Conservation (phyloP, 2,888 invertebrate genomes). For the Seira ritae region DNA sequence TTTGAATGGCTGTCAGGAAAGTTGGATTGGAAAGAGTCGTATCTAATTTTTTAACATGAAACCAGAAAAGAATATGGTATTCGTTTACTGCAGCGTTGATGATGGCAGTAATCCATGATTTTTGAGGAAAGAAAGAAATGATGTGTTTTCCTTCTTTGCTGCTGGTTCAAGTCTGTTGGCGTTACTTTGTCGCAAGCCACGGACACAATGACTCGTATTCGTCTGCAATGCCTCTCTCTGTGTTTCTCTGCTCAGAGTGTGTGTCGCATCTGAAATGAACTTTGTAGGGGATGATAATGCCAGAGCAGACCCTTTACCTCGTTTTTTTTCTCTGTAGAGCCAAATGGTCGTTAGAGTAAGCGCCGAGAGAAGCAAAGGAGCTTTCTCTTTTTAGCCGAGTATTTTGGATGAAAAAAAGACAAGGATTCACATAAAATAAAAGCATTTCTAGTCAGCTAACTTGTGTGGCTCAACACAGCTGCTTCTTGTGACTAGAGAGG, state of each 20-base stretch:
- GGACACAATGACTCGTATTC: neutral
- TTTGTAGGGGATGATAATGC: conserved; percentile 9
- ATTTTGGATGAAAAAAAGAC: neutral
- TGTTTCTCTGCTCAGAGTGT: neutral
- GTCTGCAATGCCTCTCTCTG: neutral
- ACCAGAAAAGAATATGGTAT: too few species aligned
- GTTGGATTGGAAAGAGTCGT: too few species aligned
- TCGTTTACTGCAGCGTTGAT: too few species aligned
- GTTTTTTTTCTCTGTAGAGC: neutral
- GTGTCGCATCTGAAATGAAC: neutral
- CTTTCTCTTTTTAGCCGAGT: neutral
- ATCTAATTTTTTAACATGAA: too few species aligned
- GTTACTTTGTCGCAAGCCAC: conserved; percentile 4
- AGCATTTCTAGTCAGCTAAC: conserved; percentile 22
- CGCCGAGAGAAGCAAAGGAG: neutral
- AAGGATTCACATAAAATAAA: neutral
- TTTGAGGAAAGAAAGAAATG: too few species aligned
- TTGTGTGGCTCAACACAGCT: conserved; percentile 55
- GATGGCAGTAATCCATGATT: too few species aligned
- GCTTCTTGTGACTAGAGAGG: conserved; percentile 57
- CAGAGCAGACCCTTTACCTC: neutral
- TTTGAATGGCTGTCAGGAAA: too few species aligned
- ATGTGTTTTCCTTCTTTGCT: too few species aligned
- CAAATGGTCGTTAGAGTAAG: neutral
- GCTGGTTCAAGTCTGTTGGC: neutral